phyloP scores from a whole-genome alignment of 2,113 vertebrate species.

The Columba janthina region DNA sequence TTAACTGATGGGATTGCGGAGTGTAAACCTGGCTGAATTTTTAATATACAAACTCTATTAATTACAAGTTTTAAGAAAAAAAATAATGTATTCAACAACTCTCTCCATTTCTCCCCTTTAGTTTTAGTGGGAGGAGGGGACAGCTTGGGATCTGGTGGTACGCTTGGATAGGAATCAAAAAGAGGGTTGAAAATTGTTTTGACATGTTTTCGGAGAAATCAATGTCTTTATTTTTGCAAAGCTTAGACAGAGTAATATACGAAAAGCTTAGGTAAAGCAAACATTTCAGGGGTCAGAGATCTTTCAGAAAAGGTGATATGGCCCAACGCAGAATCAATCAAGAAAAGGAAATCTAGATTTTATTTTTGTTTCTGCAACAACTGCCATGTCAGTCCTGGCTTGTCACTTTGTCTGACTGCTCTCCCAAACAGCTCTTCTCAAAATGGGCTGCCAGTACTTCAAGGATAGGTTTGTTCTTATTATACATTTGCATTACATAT shows the following conservation, averaged over 20 bases:
- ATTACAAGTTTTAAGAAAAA: not conserved
- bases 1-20: not conserved
- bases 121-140: not conserved
- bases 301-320: not conserved
- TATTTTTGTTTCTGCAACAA: not conserved
- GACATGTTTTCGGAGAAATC: not conserved
- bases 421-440: not conserved
- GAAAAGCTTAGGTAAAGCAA: not conserved
- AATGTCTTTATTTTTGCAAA: not conserved
- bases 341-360: not conserved
- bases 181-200: not conserved
- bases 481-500: not conserved
- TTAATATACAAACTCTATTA: not conserved
- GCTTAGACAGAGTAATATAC: not conserved
- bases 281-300: not conserved
- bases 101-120: rapidly evolving
- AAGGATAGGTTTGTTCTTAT: not conserved
- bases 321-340: not conserved
- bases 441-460: not conserved
- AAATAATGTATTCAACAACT: not conserved
- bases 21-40: not conserved
- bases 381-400: not conserved
- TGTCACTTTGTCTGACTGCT: not conserved
- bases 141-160: not conserved
- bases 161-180: not conserved